Evolutionary conservation across 2,888 invertebrate genomes (phyloP).

Genomic region (Plemyria rubiginata): DNA sequence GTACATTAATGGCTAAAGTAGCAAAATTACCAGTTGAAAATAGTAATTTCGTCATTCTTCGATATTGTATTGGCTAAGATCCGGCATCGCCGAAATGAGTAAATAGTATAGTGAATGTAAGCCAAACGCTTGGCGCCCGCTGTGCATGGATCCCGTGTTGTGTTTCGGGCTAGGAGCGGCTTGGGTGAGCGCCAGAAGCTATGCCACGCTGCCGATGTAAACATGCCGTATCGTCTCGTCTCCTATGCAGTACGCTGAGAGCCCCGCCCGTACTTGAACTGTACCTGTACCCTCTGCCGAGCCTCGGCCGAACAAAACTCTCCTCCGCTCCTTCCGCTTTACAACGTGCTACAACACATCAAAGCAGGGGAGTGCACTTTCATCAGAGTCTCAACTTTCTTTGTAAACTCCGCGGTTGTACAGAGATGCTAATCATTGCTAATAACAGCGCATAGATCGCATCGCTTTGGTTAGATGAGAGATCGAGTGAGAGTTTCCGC

Average conservation of each 20-base stretch:
- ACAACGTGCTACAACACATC: slow-evolving; percentile 3
- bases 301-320: slow-evolving; percentile 17
- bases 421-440: no score
- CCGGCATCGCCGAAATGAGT: slow-evolving; percentile 10
- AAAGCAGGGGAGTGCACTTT: neutral
- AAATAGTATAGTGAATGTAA: slow-evolving; percentile 37
- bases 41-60: slow-evolving; percentile 17
- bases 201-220: slow-evolving; percentile 22
- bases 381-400: no score
- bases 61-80: slow-evolving; percentile 25
- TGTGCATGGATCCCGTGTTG: slow-evolving; percentile 57
- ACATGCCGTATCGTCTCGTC: slow-evolving; percentile 16
- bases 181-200: slow-evolving; percentile 38
- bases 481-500: neutral
- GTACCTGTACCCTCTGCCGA: slow-evolving; percentile 13
- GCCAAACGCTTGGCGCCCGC: slow-evolving; percentile 51
- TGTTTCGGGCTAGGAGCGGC: slow-evolving; percentile 34
- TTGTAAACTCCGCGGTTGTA: no score
- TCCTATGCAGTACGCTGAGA: neutral
- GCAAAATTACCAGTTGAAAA: slow-evolving; percentile 31
- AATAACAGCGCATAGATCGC: slow-evolving; percentile 3
- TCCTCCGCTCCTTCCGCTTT: neutral
- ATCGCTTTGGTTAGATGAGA: neutral
- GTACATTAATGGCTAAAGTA: slow-evolving; percentile 35
- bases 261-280: neutral